phyloP scores from a whole-genome alignment of 2,797 vertebrate genomes.

The Momotus momota region DNA sequence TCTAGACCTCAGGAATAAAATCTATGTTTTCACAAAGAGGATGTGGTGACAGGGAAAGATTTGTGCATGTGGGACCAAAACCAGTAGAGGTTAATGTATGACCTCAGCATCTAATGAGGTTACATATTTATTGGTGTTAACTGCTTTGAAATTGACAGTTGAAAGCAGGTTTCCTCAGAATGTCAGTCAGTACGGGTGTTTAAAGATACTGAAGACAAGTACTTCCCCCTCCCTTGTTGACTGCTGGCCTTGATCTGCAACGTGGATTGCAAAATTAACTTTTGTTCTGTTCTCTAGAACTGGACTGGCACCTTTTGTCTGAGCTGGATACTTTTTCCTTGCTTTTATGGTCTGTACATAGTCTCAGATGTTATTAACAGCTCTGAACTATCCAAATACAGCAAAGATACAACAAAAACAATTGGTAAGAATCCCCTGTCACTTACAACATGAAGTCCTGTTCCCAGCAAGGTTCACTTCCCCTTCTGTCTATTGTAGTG shows the following conservation, averaged over 20 bases:
- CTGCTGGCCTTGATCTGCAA: not conserved
- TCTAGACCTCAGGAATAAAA: not conserved
- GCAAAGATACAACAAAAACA: not conserved
- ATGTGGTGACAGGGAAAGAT: not conserved
- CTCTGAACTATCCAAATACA: not conserved
- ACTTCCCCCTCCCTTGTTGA: not conserved
- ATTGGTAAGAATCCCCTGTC: not conserved
- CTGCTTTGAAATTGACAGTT: not conserved
- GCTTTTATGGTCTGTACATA: not conserved
- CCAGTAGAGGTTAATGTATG: not conserved
- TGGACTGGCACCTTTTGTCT: not conserved
- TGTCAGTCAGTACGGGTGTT: not conserved
- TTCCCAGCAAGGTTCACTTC: constrained; percentile 76
- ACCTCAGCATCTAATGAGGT: not conserved
- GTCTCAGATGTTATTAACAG: not conserved
- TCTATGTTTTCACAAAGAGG: not conserved
- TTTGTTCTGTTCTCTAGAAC: not conserved
- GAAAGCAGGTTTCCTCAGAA: not conserved
- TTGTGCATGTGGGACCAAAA: not conserved
- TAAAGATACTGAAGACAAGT: not conserved
- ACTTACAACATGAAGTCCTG: constrained; percentile 80
- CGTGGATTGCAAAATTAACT: not conserved
- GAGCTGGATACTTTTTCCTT: not conserved
- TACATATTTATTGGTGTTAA: not conserved
- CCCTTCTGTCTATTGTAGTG: constrained; percentile 58